Conservation (phyloP, 2,888 invertebrate genomes). For the Serripes groenlandicus region DNA sequence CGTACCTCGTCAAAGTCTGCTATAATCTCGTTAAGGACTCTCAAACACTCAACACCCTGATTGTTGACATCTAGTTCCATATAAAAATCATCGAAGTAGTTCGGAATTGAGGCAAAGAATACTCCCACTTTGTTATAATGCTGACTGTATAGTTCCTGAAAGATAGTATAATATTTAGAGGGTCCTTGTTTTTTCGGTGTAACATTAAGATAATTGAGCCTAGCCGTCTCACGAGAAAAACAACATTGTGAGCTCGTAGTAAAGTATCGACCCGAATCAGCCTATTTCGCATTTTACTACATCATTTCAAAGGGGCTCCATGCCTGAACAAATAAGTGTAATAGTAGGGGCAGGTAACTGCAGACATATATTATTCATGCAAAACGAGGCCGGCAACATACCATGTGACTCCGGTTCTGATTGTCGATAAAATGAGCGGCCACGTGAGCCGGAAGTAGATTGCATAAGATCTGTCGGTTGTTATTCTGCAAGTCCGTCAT, state of each 20-base stretch:
- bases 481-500: conserved; percentile 97
- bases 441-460: conserved; percentile 95
- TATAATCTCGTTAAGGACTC: conserved; percentile 96
- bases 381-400: too few relatives aligned
- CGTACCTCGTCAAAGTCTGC: conserved; percentile 96
- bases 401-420: conserved; percentile 78
- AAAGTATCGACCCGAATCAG: too few relatives aligned
- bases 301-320: too few relatives aligned
- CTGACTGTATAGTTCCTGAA: conserved; percentile 95
- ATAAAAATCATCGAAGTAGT: conserved; percentile 98
- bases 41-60: conserved; percentile 95
- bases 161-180: too few relatives aligned
- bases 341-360: background rate
- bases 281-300: too few relatives aligned
- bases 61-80: conserved; percentile 96
- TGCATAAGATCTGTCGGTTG: conserved; percentile 94
- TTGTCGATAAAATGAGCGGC: conserved; percentile 96
- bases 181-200: too few relatives aligned
- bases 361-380: background rate
- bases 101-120: conserved; percentile 96
- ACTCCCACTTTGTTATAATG: conserved; percentile 96
- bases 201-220: too few relatives aligned
- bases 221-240: too few relatives aligned
- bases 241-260: too few relatives aligned
- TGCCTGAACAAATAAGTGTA: too few relatives aligned